Evolutionary conservation across 2,113 vertebrate species (phyloP).

Genomic region (Crypturellus undulatus): DNA sequence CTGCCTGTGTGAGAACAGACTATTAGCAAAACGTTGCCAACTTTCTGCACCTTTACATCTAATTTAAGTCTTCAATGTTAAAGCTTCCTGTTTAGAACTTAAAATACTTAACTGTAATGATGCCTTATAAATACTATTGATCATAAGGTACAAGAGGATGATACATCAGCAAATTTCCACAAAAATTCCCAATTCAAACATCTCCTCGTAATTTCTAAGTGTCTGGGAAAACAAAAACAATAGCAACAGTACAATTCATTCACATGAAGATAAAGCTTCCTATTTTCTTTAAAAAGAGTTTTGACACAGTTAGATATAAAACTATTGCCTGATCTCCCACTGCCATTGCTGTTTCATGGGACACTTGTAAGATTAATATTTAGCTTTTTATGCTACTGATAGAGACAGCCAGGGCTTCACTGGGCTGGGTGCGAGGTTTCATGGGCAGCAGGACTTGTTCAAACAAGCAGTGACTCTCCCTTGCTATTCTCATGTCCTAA

Average conservation of each 20-base stretch:
- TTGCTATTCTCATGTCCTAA: neutral
- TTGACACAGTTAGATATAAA: neutral
- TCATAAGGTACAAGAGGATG: neutral
- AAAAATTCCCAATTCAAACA: neutral
- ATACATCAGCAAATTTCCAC: neutral
- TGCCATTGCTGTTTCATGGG: conserved; percentile 46
- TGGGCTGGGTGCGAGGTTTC: neutral
- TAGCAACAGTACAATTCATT: neutral
- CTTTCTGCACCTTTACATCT: neutral
- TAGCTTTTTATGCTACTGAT: conserved; percentile 35
- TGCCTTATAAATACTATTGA: neutral
- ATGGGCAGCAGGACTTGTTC: neutral
- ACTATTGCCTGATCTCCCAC: conserved; percentile 56
- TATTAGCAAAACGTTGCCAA: neutral
- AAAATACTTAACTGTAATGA: neutral
- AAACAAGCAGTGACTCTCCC: neutral
- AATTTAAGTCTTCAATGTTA: neutral
- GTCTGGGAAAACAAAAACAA: neutral
- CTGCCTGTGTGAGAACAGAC: fast-evolving
- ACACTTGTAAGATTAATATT: conserved; percentile 9
- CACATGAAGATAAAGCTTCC: neutral
- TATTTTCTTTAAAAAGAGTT: neutral
- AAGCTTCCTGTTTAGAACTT: neutral
- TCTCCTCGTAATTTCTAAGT: neutral
- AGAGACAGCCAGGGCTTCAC: neutral